Base-by-base conservation (phyloP, 2,113 vertebrate species). In the Halichoerus grypus region DNA sequence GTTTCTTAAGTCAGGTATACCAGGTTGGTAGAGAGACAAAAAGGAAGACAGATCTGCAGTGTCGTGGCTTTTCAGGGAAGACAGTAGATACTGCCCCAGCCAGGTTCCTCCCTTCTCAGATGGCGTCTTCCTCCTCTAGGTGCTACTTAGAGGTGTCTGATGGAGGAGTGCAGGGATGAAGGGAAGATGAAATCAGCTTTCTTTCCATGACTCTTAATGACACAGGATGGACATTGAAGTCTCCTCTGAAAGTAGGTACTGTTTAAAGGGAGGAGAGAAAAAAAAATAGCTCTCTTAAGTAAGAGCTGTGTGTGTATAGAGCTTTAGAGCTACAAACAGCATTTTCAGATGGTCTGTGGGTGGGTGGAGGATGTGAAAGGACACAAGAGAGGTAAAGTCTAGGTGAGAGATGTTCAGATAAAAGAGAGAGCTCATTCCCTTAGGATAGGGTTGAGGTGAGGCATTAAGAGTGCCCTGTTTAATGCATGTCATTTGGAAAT, bases 401-500 rank as follows among this genome's bases (percentile, higher is more conserved):
- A 65, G 59, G 7, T 55, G 39, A 74, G 39, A 93, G 39, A 13
- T 88, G 12, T 53, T 94, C 69, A 72, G 14, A 39, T 59, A 53
- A 4, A 19, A 31, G 46, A 59, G 49, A 76, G 36, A 86, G 24
- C 24, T 65, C 13, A 31, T 69, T 84, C 24, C n/a, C 51, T 82
- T 36, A 61, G 11, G 67, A 67, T n/a, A 61, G 24, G 28, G 5
- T 79, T 87, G 24, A 22, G 24, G 5, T 61, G 42, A 74, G 57
- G 0, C 53, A 74, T 49, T 80, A 57, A 15, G 26, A 84, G 9
- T 71, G 19, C 3, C 15, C 22, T 81, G 65, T 77, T 63, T 55
- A 77, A 71, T 86, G 59, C 13, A 46, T 53, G 39, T 24, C 26
- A 51, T 69, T 96, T 96, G 72, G 93, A 90, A 93, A 79, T 57